Conservation (phyloP, 2,888 invertebrate species). For the Linnaemya tessellans region DNA sequence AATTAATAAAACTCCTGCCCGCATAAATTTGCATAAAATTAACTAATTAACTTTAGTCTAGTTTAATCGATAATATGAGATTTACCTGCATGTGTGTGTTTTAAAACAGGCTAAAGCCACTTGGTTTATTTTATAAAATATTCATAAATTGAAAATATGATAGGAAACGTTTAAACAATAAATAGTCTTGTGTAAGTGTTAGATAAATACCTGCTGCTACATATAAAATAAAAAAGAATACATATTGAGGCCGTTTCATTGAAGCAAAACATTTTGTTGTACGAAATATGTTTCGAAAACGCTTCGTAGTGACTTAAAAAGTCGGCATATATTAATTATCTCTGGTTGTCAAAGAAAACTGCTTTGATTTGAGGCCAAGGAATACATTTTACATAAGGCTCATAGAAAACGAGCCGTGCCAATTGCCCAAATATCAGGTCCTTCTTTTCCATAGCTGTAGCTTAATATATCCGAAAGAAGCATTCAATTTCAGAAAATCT, state of each 20-base stretch:
- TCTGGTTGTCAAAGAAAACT: neutral
- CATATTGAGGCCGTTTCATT: neutral
- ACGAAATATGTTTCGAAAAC: neutral
- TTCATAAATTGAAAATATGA: neutral
- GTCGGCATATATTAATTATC: neutral
- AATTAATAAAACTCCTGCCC: constrained; percentile 30
- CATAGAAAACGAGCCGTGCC: no score
- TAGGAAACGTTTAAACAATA: neutral
- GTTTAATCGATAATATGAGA: constrained; percentile 64
- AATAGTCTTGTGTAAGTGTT: neutral
- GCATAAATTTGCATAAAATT: constrained; percentile 69
- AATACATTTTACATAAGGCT: no score
- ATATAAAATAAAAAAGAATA: neutral
- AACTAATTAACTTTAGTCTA: constrained; percentile 62
- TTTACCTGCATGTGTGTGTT: constrained; percentile 1
- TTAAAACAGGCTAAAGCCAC: neutral
- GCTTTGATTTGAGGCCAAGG: no score
- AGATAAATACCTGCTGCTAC: constrained; percentile 18
- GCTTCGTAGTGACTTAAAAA: neutral
- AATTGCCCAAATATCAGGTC: no score
- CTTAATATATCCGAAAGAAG: no score
- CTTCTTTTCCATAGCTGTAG: no score
- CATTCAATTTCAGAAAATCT: no score
- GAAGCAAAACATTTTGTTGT: neutral
- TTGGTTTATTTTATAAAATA: constrained; percentile 13